Percentiles rank a stretch among this genome's conserved stretches.
Evolutionary conservation across 2,797 vertebrate species (phyloP).

Genomic region (Hoplostethus mediterraneus): DNA sequence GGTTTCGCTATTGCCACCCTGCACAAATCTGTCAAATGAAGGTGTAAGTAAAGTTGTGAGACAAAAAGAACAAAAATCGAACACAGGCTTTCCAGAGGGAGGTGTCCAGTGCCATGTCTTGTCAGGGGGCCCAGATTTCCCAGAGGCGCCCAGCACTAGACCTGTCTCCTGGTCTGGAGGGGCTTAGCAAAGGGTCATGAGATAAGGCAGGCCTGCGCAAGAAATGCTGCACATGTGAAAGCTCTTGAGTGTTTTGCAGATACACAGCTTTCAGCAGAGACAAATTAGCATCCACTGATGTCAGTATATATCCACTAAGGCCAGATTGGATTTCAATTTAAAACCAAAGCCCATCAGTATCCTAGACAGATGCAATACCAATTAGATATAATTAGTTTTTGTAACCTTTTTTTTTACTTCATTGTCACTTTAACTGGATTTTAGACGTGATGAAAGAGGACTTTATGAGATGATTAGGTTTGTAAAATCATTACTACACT

Average conservation of each 20-base stretch:
- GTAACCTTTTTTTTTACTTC: no score
- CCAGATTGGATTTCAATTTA: conserved; percentile 27
- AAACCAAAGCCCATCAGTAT: conserved; percentile 14
- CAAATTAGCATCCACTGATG: conserved; percentile 37
- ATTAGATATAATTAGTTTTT: neutral
- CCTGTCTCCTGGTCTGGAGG: conserved; percentile 42
- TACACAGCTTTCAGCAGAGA: conserved; percentile 57
- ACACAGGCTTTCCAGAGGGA: conserved; percentile 11
- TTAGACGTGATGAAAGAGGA: conserved; percentile 8
- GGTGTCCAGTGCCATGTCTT: conserved; percentile 13
- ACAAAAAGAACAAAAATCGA: conserved; percentile 10
- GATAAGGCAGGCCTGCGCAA: conserved; percentile 42
- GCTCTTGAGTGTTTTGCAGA: conserved; percentile 43
- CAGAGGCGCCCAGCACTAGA: conserved; percentile 16
- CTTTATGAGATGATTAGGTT: conserved; percentile 18
- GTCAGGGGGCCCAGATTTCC: conserved; percentile 40
- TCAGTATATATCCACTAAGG: conserved; percentile 4
- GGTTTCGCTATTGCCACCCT: no score
- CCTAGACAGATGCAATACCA: neutral
- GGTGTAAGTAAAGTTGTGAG: no score
- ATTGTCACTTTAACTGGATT: neutral
- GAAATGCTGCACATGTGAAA: conserved; percentile 58
- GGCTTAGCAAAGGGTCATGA: conserved; percentile 36
- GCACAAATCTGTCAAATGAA: no score
- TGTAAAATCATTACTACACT: conserved; percentile 19